Evolutionary conservation across 2,888 invertebrate genomes (phyloP).

Genomic region (Chironomus tentans): DNA sequence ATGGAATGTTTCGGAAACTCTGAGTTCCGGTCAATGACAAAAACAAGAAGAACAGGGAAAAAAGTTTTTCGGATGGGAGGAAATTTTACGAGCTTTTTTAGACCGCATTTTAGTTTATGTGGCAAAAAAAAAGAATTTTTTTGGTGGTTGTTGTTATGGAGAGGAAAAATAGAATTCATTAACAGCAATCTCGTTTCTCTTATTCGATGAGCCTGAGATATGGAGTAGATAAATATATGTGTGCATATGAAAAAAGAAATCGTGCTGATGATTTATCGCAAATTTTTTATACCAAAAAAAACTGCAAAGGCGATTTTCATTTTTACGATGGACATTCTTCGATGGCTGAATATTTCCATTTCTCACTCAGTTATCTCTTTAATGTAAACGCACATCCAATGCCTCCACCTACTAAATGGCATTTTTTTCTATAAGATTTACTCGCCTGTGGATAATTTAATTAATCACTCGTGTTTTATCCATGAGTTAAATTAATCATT

Average conservation of each 20-base stretch:
- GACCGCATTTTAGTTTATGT: slow-evolving; percentile 1
- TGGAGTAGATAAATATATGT: not conserved
- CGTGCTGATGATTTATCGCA: slow-evolving; percentile 15
- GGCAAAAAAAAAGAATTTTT: not conserved
- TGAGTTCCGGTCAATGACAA: slow-evolving; percentile 3
- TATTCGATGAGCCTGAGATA: not conserved
- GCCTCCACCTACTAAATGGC: not conserved
- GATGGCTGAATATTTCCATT: not conserved
- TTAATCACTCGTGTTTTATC: slow-evolving; percentile 18
- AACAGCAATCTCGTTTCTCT: not conserved
- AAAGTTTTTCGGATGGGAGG: not conserved
- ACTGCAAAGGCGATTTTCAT: slow-evolving; percentile 2
- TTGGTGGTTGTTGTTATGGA: not conserved
- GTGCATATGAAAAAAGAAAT: not conserved
- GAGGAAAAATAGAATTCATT: slow-evolving; percentile 1
- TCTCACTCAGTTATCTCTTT: not conserved
- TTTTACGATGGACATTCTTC: not conserved
- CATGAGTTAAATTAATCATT: slow-evolving; percentile 18
- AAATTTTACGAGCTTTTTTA: not conserved
- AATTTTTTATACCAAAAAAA: slow-evolving; percentile 8
- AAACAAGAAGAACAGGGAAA: not conserved
- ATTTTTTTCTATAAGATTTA: not conserved
- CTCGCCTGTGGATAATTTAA: slow-evolving; percentile 7
- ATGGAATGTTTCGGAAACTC: not conserved
- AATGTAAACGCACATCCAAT: not conserved